Percentiles rank a stretch among this genome's conserved stretches.
Evolutionary conservation across 2,888 invertebrate genomes (phyloP).

Genomic region (Pachymerium ferrugineum): DNA sequence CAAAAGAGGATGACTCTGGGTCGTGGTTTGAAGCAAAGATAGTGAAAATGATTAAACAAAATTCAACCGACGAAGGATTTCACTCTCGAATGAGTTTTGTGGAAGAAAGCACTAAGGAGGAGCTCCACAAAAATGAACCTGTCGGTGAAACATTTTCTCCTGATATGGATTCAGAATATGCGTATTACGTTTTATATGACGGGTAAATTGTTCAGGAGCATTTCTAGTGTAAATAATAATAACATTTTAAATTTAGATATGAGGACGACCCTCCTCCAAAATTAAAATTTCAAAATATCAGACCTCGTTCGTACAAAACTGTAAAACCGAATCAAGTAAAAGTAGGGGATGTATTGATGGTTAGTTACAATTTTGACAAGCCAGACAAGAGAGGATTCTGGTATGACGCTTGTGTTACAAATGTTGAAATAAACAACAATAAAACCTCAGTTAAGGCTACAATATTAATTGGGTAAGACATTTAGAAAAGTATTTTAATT

Average conservation of each 20-base stretch:
- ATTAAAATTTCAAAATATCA: constrained; percentile 54
- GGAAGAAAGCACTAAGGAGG: not conserved
- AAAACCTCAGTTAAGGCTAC: constrained; percentile 60
- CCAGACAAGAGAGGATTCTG: constrained; percentile 64
- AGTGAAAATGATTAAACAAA: constrained; percentile 48
- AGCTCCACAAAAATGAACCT: not conserved
- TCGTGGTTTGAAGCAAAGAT: constrained; percentile 70
- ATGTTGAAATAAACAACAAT: constrained; percentile 34
- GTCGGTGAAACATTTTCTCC: not conserved
- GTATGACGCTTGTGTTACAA: constrained; percentile 52
- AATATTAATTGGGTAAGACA: constrained; percentile 53
- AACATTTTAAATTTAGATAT: constrained; percentile 36
- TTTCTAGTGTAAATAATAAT: not conserved
- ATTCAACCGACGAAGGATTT: not conserved
- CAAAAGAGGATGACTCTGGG: constrained; percentile 57
- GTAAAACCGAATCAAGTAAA: constrained; percentile 55
- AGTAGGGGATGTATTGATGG: constrained; percentile 60
- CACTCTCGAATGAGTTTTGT: not conserved
- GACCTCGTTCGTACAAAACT: constrained; percentile 61
- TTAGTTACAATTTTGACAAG: constrained; percentile 68
- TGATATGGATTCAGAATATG: not conserved
- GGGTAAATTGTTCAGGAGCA: constrained; percentile 40
- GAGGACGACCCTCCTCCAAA: constrained; percentile 40
- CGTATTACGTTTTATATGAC: constrained; percentile 39
- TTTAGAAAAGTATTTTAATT: not conserved